A percentile compares a stretch with the other conserved stretches of the same genome.
These are phyloP conservation scores for Chlorodrepanis virens DNA, from an alignment of 2,113 vertebrate species.

Conservation along the genomic window DNA sequence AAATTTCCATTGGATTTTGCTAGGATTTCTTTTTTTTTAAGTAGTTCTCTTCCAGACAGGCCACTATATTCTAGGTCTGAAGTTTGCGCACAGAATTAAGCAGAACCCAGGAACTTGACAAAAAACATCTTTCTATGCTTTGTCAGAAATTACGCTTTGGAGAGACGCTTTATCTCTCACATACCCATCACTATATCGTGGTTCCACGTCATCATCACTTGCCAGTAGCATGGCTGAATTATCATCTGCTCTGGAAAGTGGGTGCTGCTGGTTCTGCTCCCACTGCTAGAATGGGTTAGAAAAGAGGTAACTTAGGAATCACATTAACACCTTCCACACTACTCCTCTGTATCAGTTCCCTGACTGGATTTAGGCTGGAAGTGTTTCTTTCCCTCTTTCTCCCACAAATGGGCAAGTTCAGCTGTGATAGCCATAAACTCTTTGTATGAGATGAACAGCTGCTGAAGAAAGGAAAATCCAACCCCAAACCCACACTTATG, in stretches of 20 bases:
- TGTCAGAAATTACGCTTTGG: not conserved
- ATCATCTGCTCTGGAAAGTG: not conserved
- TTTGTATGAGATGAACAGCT: not conserved
- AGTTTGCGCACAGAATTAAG: not conserved
- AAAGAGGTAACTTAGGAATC: not conserved
- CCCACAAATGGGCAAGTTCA: not conserved
- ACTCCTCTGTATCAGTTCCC: not conserved
- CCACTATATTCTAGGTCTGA: not conserved
- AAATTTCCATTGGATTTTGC: not conserved
- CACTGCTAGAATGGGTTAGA: not conserved
- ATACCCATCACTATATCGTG: not conserved
- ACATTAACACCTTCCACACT: not conserved
- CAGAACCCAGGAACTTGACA: not conserved
- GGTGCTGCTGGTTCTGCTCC: not conserved
- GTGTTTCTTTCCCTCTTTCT: not conserved
- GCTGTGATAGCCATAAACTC: not conserved
- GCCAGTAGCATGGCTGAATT: not conserved
- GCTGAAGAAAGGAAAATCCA: not conserved
- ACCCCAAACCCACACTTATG: accelerated
- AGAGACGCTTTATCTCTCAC: not conserved
- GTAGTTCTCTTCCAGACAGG: not conserved
- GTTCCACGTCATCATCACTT: not conserved
- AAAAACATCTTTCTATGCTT: not conserved
- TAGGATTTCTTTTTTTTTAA: not conserved
- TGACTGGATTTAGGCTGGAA: not conserved